These are phyloP conservation scores for Bucorvus abyssinicus DNA, from an alignment of 2,797 vertebrate genomes.

Conservation along the genomic window DNA sequence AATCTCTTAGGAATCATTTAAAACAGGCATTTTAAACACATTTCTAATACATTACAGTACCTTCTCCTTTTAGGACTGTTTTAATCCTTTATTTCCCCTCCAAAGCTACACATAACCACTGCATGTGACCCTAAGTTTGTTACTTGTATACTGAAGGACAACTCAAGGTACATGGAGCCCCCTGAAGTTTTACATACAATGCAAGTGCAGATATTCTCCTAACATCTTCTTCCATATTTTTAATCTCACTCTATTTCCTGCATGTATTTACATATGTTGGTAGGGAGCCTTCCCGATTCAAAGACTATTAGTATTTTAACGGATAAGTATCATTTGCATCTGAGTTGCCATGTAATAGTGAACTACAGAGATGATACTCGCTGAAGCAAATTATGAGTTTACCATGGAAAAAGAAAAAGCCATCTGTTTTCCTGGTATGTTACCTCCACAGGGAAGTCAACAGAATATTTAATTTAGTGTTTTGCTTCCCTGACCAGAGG, in stretches of 20 bases:
- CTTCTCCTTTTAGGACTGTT: background rate
- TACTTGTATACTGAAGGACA: background rate
- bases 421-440: constrained; percentile 50
- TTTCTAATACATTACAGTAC: background rate
- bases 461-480: constrained; percentile 37
- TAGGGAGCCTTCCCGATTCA: background rate
- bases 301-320: background rate
- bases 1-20: background rate
- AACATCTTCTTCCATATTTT: background rate
- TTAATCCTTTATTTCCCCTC: background rate
- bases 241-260: background rate
- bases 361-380: background rate
- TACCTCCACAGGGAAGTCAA: constrained; percentile 17
- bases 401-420: background rate
- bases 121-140: background rate
- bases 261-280: background rate
- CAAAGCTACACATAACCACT: background rate
- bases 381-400: constrained; percentile 20
- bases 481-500: constrained; percentile 6
- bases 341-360: background rate
- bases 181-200: background rate
- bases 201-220: background rate
- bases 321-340: background rate
- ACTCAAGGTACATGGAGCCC: background rate
- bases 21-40: background rate